phyloP scores from a whole-genome alignment of 2,797 vertebrate species.

The Falco biarmicus region DNA sequence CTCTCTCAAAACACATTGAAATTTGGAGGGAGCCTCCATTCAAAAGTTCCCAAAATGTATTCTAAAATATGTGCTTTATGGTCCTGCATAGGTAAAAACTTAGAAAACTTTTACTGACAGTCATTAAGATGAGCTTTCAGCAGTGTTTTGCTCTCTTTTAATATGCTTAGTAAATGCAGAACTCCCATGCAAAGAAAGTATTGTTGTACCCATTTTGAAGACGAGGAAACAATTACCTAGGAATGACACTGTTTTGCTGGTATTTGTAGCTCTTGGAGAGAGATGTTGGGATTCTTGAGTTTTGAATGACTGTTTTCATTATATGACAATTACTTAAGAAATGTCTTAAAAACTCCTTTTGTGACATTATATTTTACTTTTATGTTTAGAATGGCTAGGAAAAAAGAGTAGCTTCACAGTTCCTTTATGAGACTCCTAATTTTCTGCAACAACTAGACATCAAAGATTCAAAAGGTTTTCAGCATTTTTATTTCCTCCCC shows the following conservation, averaged over 20 bases:
- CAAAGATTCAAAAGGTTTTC: background rate
- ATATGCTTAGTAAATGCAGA: background rate
- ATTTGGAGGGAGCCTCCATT: background rate
- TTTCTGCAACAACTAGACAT: background rate
- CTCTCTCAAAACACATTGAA: background rate
- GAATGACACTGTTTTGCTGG: background rate
- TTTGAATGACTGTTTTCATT: background rate
- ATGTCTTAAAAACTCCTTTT: background rate
- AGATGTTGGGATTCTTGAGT: background rate
- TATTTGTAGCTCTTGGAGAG: background rate
- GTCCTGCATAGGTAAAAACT: background rate
- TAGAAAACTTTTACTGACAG: background rate
- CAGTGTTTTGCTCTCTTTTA: background rate
- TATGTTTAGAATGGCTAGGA: background rate
- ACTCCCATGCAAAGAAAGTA: background rate
- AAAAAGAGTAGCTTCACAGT: background rate
- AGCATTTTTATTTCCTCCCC: background rate
- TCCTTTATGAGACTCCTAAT: background rate
- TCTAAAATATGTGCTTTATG: background rate
- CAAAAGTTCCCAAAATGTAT: background rate
- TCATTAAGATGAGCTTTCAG: background rate
- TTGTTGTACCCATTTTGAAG: background rate
- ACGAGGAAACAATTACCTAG: background rate
- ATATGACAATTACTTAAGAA: background rate
- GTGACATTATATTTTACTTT: background rate